phyloP scores from a whole-genome alignment of 2,113 vertebrate genomes.

The Upupa epops region DNA sequence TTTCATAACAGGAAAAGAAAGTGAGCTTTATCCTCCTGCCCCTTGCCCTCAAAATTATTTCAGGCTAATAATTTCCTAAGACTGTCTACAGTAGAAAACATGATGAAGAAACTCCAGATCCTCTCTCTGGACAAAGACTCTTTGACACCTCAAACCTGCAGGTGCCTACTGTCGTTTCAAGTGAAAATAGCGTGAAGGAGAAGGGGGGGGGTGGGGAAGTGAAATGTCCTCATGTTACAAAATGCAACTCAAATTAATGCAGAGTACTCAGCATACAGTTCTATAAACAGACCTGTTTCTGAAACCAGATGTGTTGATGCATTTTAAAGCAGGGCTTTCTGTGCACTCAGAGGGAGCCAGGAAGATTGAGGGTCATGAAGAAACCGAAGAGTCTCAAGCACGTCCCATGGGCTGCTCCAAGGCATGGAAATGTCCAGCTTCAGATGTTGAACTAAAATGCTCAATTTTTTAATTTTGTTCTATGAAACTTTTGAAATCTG shows the following conservation, averaged over 20 bases:
- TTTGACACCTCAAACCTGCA: neutral
- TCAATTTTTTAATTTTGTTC: conserved; percentile 65
- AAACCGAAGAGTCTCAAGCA: neutral
- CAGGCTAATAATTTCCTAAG: conserved; percentile 17
- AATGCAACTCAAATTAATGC: neutral
- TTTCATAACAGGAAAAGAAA: conserved; percentile 21
- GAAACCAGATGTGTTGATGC: neutral
- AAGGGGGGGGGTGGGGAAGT: neutral
- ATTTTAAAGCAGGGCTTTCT: neutral
- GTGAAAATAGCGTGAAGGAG: conserved; percentile 1
- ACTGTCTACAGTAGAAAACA: conserved; percentile 36
- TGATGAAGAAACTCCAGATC: conserved; percentile 11
- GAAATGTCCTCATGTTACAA: neutral
- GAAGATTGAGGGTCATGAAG: neutral
- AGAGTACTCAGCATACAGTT: neutral
- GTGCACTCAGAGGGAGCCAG: neutral
- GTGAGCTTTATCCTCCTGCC: conserved; percentile 39
- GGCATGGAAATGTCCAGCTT: conserved; percentile 5
- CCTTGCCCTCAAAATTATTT: neutral
- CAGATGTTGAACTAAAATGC: conserved; percentile 18
- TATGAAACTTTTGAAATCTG: conserved; percentile 61
- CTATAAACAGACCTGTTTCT: conserved; percentile 33
- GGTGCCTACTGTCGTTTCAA: conserved; percentile 31
- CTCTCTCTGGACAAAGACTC: conserved; percentile 38
- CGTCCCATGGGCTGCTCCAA: neutral